A percentile compares a stretch with the other conserved stretches of the same genome.
Conservation (phyloP, 1,140 invertebrate genomes). For the Charaxes varanes region DNA sequence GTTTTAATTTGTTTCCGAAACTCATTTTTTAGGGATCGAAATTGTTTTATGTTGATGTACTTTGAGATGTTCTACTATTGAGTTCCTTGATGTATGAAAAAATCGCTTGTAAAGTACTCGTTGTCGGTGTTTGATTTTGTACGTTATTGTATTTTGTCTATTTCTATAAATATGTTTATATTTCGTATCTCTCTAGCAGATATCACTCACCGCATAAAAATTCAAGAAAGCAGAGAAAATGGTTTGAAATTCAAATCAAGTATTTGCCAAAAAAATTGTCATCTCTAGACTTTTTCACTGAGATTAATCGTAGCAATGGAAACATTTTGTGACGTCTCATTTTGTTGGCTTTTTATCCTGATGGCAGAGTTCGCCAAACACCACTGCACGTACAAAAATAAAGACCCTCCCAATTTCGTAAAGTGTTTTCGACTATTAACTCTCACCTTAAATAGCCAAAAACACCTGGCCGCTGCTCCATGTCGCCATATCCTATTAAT, state of each 20-base stretch:
- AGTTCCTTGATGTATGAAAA: neutral
- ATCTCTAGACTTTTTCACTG: too few species aligned
- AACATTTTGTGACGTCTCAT: too few species aligned
- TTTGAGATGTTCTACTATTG: neutral
- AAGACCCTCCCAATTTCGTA: constrained; percentile 23
- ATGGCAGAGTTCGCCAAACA: constrained; percentile 9
- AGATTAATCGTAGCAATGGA: too few species aligned
- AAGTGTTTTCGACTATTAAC: constrained; percentile 43
- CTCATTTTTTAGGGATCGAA: constrained; percentile 19
- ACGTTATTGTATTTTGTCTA: too few species aligned
- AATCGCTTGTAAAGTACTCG: too few species aligned
- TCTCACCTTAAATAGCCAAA: constrained; percentile 24
- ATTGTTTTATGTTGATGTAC: neutral
- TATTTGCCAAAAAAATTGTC: neutral
- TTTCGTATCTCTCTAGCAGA: too few species aligned
- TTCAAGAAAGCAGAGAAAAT: too few species aligned
- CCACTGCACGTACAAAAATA: constrained; percentile 19
- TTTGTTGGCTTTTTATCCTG: too few species aligned
- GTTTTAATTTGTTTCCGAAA: constrained; percentile 54
- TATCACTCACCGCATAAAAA: too few species aligned
- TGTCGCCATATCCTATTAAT: constrained; percentile 56
- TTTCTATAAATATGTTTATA: too few species aligned
- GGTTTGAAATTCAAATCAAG: neutral
- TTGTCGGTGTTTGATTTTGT: too few species aligned
- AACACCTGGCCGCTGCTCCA: constrained; percentile 43